Evolutionary conservation across 2,888 invertebrate genomes (phyloP), one percentile per base, ranked within the genome.

Genomic region (Drosophila fungiperda): DNA sequence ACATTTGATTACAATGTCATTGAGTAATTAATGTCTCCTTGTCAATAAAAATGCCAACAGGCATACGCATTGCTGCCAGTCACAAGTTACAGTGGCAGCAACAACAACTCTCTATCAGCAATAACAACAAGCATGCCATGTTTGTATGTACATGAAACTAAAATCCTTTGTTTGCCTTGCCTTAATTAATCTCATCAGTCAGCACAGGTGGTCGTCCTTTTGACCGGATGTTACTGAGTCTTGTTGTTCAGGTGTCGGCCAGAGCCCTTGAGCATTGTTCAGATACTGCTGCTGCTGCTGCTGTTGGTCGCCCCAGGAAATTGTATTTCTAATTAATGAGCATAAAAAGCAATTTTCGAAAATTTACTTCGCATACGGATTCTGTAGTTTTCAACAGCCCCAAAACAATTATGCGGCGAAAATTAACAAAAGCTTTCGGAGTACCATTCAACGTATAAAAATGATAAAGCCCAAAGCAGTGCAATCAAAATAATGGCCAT

Each of bases 11-110:
- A 86, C 88, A 86, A 83, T 86, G 85, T 86, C 85, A 88, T 86
- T 86, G 88, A 86, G 85, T 86, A 86, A 86, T 86, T 86, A 86
- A 86, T 86, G 88, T 86, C 88, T 86, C 83, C 85, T 86, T 88
- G 88, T 86, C 85, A 86, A 86, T 86, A 88, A 86, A 86, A 86
- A 88, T 86, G 85, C 85, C 85, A 86, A 67, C 88, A 86, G 85
- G 82, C 88, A 86, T 76, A 83, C 86, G 74, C 81, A 79, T 57
- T 76, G 83, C 78, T 76, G 77, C 69, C 79, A 59, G 79, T 75
- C 84, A 82, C 84, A 82, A 76, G 71, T 57, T 32, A 8, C 48
- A 68, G 9, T 29, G 53, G 32, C 66, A 66, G 8, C 61, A 61
- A 36, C 52, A 65, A 45, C 33, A 17, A 20, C 35, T 29, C 29